Evolutionary conservation across 2,888 invertebrate species (phyloP).

Genomic region (Cosmia trapezina): DNA sequence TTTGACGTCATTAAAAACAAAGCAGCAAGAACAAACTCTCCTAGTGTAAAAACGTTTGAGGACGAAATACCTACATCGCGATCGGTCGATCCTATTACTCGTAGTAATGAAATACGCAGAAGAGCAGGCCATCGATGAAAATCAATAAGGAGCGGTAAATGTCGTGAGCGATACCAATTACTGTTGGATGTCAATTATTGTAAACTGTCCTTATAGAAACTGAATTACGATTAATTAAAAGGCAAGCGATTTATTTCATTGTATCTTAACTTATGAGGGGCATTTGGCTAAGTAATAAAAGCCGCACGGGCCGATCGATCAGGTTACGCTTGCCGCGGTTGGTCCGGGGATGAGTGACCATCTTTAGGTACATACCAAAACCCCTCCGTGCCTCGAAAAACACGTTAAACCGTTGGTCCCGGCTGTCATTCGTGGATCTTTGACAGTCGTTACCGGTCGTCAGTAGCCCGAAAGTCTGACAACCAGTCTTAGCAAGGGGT

Average conservation of each 20-base stretch:
- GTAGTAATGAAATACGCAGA: slow-evolving; percentile 15
- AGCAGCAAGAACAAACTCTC: background rate
- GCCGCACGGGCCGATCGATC: too few relatives aligned
- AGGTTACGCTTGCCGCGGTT: too few relatives aligned
- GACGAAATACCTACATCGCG: background rate
- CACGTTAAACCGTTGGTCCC: too few relatives aligned
- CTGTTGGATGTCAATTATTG: slow-evolving; percentile 22
- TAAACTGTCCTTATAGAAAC: slow-evolving; percentile 17
- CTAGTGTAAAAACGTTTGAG: background rate
- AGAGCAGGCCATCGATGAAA: slow-evolving; percentile 27
- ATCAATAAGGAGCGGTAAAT: slow-evolving; percentile 47
- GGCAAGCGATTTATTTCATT: background rate
- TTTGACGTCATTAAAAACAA: background rate
- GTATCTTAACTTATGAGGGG: slow-evolving; percentile 8
- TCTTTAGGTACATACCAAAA: too few relatives aligned
- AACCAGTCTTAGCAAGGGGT: too few relatives aligned
- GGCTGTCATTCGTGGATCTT: too few relatives aligned
- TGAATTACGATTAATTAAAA: slow-evolving; percentile 20
- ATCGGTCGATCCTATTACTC: slow-evolving; percentile 3
- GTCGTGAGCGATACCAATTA: slow-evolving; percentile 53
- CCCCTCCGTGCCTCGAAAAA: too few relatives aligned
- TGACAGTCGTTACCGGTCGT: too few relatives aligned
- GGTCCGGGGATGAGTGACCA: too few relatives aligned
- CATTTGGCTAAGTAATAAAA: too few relatives aligned
- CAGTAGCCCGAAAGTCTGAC: too few relatives aligned